Conservation (phyloP, 2,797 vertebrate genomes). For the Schizopygopsis malacanthus region DNA sequence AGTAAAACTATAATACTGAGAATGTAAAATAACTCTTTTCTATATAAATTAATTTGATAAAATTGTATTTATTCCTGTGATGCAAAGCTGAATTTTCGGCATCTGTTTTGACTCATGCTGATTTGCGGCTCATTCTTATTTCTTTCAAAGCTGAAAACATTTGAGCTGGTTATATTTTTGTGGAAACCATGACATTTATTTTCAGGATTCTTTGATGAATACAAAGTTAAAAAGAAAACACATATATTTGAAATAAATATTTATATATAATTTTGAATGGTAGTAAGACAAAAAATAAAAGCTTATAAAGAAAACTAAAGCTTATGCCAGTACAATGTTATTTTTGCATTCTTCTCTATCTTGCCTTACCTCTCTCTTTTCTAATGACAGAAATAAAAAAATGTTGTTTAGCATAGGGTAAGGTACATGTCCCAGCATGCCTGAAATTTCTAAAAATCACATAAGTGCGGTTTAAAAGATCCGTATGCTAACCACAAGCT, state of each 20-base stretch:
- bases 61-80: not conserved
- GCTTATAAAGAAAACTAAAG: not conserved
- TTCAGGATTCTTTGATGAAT: not conserved
- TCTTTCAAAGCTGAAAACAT: not conserved
- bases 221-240: not conserved
- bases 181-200: not conserved
- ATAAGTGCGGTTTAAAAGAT: not conserved
- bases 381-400: not conserved
- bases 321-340: not conserved
- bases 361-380: not conserved
- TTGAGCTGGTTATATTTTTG: not conserved
- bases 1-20: not conserved
- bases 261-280: not conserved
- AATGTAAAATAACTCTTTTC: not conserved
- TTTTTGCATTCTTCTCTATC: not conserved
- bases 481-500: not conserved
- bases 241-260: not conserved
- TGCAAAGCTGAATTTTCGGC: not conserved
- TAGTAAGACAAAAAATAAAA: not conserved
- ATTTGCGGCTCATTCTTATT: not conserved
- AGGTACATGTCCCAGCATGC: slow-evolving; percentile 32
- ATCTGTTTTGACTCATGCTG: not conserved
- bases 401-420: not conserved
- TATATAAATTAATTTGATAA: not conserved
- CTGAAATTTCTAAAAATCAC: slow-evolving; percentile 3